phyloP scores from a whole-genome alignment of 53 echinoderm and acorn worm species.

The Holothuria leucospilota region DNA sequence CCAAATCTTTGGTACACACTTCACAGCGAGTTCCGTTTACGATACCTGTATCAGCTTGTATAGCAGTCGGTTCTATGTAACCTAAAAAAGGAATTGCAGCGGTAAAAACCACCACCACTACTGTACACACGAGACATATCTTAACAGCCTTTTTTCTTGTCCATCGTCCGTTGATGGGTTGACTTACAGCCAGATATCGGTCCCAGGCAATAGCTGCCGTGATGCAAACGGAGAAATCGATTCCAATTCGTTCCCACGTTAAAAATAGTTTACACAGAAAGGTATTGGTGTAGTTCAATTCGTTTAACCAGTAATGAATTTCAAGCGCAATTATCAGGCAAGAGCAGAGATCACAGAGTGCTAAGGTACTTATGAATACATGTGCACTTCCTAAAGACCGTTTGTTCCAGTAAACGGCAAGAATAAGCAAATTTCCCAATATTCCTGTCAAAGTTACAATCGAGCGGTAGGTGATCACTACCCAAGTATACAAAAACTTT shows the following conservation, averaged over 20 bases:
- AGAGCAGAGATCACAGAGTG: constrained; percentile 33
- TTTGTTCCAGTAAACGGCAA: constrained; percentile 64
- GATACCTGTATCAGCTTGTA: too few relatives aligned
- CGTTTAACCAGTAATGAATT: constrained; percentile 1
- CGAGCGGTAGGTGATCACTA: not conserved
- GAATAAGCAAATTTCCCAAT: constrained; percentile 65
- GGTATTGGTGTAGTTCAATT: not conserved
- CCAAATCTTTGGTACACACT: not conserved
- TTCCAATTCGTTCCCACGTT: constrained; percentile 13
- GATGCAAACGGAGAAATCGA: constrained; percentile 55
- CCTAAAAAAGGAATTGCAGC: not conserved
- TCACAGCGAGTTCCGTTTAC: not conserved
- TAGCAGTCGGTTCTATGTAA: not conserved
- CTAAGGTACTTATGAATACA: constrained; percentile 63
- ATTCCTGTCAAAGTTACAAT: constrained; percentile 62
- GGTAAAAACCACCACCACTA: not conserved
- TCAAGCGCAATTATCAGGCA: constrained; percentile 24
- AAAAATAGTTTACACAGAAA: constrained; percentile 25
- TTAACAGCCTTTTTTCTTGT: constrained; percentile 42
- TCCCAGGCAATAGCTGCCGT: constrained; percentile 74
- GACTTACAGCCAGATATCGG: constrained; percentile 67
- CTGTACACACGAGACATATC: constrained; percentile 21
- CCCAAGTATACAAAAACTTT: not conserved
- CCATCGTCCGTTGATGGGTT: constrained; percentile 51
- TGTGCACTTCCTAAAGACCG: constrained; percentile 61